Evolutionary conservation across 2,888 invertebrate genomes (phyloP), one percentile per base, ranked within the genome.

Genomic region (Mechanitis messenoides): DNA sequence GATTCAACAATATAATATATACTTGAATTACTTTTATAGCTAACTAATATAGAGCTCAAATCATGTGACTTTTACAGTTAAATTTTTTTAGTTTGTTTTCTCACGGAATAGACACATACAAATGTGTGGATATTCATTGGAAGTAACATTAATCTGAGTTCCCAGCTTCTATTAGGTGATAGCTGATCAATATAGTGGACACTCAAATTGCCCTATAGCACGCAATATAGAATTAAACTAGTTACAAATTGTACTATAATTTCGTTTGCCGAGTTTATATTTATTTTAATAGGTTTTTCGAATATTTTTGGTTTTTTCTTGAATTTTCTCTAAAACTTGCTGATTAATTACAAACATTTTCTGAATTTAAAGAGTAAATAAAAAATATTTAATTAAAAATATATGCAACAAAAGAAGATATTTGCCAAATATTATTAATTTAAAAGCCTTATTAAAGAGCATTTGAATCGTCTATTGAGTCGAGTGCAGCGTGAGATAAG

Each of bases 201-300:
- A 63, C 63, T 64, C 61, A 64, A 80, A 82, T 79, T 78, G 80
- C 81, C 64, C 65, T 67, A 65, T 72, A 70, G 71, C 82, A 81
- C 82, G 80, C 77, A 62, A 63, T 63, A 67, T 64, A 60, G 68
- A 67, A 68, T 71, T 64, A 62, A 69, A 67, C 62, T 64, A 60
- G 59, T 64, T 60, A 65, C 66, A 69, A 65, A 69, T 67, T 69
- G 64, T 63, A 63, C 50, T 47, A 46, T 56, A 59, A 61, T 56
- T 58, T 45, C n/a, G 45, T n/a, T 38, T 58, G n/a, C 31, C 9
- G 45, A 31, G 42, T 38, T 42, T 12, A 45, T 9, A 9, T 50
- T 31, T 50, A 50, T 31, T 50, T 50, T 31, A 31, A 31, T 50
- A 50, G 6, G 31, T 31, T 50, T 31, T 31, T 31, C 35, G 11